Evolutionary conservation across 2,113 vertebrate species (phyloP).

Genomic region (Grammomys surdaster): DNA sequence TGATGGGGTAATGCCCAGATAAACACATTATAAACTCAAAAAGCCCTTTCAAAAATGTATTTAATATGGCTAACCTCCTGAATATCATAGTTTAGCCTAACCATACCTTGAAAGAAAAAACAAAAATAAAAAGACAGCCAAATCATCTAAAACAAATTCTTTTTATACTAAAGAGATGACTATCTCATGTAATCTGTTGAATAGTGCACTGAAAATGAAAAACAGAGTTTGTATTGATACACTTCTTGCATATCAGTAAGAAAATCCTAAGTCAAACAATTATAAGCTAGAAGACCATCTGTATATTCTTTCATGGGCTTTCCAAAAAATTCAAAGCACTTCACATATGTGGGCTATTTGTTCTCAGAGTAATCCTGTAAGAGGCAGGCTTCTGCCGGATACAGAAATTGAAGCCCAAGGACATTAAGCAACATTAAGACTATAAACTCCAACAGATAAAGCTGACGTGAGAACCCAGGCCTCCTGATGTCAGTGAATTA

Average conservation of each 20-base stretch:
- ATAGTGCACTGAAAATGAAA: background rate
- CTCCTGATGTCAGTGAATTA: background rate
- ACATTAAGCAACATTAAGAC: conserved; percentile 15
- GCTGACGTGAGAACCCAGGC: background rate
- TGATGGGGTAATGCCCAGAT: background rate
- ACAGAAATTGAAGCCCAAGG: conserved; percentile 26
- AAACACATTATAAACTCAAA: background rate
- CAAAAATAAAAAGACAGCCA: background rate
- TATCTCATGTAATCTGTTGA: background rate
- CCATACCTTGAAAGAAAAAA: background rate
- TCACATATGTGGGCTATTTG: background rate
- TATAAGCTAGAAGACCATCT: background rate
- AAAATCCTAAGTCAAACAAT: background rate
- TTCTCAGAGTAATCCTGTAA: background rate
- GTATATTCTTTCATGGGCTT: conserved; percentile 5
- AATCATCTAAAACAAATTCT: background rate
- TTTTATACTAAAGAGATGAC: background rate
- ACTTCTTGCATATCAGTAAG: background rate
- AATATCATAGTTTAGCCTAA: background rate
- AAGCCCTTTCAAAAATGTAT: background rate
- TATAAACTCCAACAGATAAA: background rate
- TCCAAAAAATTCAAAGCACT: conserved; percentile 48
- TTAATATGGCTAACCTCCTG: background rate
- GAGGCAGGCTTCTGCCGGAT: background rate
- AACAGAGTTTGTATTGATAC: background rate